These are phyloP conservation scores for Apocheima hispidaria DNA, from an alignment of 2,888 invertebrate species.

Conservation along the genomic window DNA sequence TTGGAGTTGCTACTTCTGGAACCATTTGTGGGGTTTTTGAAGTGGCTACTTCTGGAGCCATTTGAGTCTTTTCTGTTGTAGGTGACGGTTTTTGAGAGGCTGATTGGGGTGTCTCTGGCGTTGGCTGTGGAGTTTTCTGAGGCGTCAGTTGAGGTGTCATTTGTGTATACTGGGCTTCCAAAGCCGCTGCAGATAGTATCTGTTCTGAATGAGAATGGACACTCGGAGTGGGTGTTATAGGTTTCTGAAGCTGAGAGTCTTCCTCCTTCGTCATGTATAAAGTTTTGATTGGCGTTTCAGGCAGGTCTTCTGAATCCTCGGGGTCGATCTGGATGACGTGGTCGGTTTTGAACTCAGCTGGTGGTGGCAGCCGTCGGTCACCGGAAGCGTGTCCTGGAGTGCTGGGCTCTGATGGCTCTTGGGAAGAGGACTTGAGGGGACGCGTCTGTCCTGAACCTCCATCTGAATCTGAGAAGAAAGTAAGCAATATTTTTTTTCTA, in stretches of 20 bases:
- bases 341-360: constrained; percentile 61
- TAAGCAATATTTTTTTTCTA: not conserved
- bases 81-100: not conserved
- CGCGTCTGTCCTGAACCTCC: constrained; percentile 66
- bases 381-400: constrained; percentile 61
- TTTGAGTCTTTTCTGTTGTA: not conserved
- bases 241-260: constrained; percentile 68
- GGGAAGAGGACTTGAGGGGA: constrained; percentile 65
- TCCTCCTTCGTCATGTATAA: constrained; percentile 72
- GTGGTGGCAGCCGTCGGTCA: constrained; percentile 58
- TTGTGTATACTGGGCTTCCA: constrained; percentile 64
- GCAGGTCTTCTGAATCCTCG: constrained; percentile 54
- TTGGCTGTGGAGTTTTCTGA: constrained; percentile 2
- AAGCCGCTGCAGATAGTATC: constrained; percentile 72
- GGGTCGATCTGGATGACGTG: constrained; percentile 66
- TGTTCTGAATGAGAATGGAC: constrained; percentile 62
- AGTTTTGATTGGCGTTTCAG: constrained; percentile 65
- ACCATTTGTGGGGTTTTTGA: not conserved
- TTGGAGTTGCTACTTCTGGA: not conserved
- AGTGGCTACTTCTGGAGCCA: not conserved
- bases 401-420: constrained; percentile 67
- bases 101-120: constrained; percentile 1
- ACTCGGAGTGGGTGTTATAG: constrained; percentile 71
- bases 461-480: constrained; percentile 59
- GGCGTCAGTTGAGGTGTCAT: constrained; percentile 3